Conservation (phyloP, 2,888 invertebrate genomes). For the Caradrina clavipalpis region DNA sequence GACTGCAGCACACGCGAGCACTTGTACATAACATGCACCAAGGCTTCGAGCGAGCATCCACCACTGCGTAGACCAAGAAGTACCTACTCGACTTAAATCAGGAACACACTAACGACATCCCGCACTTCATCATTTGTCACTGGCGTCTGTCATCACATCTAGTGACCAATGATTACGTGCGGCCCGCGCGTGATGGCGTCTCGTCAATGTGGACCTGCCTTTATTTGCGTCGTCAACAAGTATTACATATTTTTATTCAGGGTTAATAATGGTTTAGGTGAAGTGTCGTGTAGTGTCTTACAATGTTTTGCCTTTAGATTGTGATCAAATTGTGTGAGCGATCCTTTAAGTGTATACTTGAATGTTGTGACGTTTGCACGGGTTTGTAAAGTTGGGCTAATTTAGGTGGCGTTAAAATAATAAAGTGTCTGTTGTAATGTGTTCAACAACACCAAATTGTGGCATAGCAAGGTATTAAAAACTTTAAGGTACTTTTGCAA, state of each 20-base stretch:
- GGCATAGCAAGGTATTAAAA: constrained; percentile 39
- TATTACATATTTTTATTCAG: constrained; percentile 56
- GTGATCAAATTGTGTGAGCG: constrained; percentile 30
- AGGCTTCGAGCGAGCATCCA: constrained; percentile 62
- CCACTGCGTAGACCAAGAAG: constrained; percentile 43
- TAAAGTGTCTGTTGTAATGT: constrained; percentile 25
- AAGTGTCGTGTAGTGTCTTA: constrained; percentile 52
- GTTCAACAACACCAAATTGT: constrained; percentile 10
- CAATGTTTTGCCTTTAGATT: constrained; percentile 51
- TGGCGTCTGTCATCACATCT: constrained; percentile 5
- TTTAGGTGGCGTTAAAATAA: constrained; percentile 6
- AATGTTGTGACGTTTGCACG: constrained; percentile 24
- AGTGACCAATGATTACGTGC: constrained; percentile 10
- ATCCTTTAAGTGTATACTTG: constrained; percentile 20
- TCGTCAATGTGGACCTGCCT: constrained; percentile 35
- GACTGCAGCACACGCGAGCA: constrained; percentile 72
- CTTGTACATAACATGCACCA: constrained; percentile 67
- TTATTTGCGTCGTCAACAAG: constrained; percentile 28
- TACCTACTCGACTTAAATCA: constrained; percentile 24
- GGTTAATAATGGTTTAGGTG: constrained; percentile 50
- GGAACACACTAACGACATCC: constrained; percentile 31
- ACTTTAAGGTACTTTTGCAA: background rate
- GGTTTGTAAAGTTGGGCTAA: background rate
- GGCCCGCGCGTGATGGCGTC: constrained; percentile 1
- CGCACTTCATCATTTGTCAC: constrained; percentile 11